These are phyloP conservation scores for Carterocephalus palaemon DNA, from an alignment of 2,888 invertebrate genomes.

Conservation along the genomic window DNA sequence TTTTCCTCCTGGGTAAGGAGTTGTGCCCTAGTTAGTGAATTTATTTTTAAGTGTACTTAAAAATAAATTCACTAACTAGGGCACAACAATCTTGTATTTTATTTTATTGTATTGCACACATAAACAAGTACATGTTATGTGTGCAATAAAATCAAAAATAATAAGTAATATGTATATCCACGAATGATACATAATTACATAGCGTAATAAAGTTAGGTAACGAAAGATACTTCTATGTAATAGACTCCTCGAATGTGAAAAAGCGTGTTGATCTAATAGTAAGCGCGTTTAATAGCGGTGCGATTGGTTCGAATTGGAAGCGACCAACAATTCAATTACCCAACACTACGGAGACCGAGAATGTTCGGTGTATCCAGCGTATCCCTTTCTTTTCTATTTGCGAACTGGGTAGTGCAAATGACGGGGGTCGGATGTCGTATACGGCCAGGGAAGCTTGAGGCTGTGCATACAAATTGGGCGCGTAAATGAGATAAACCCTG, in stretches of 20 bases:
- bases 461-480: slow-evolving; percentile 73
- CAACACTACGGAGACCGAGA: slow-evolving; percentile 10
- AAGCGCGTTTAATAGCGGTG: slow-evolving; percentile 1
- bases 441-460: slow-evolving; percentile 57
- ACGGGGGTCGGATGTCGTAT: slow-evolving; percentile 26
- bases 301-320: slow-evolving; percentile 19
- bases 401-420: slow-evolving; percentile 30
- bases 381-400: slow-evolving; percentile 30
- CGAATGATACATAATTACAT: no score
- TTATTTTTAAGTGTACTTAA: no score
- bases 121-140: no score
- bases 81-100: no score
- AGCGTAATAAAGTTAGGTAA: no score
- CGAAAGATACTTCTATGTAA: no score
- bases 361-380: slow-evolving; percentile 7
- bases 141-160: neutral
- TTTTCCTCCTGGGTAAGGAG: no score
- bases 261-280: slow-evolving; percentile 1
- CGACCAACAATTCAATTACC: slow-evolving; percentile 30
- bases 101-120: no score
- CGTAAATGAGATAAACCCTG: slow-evolving; percentile 53
- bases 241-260: no score
- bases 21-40: no score
- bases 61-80: no score
- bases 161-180: no score